Percentiles rank a stretch among this genome's conserved stretches.
These are phyloP conservation scores for Lottia gigantea DNA, from an alignment of 2,888 invertebrate species.

Conservation along the genomic window DNA sequence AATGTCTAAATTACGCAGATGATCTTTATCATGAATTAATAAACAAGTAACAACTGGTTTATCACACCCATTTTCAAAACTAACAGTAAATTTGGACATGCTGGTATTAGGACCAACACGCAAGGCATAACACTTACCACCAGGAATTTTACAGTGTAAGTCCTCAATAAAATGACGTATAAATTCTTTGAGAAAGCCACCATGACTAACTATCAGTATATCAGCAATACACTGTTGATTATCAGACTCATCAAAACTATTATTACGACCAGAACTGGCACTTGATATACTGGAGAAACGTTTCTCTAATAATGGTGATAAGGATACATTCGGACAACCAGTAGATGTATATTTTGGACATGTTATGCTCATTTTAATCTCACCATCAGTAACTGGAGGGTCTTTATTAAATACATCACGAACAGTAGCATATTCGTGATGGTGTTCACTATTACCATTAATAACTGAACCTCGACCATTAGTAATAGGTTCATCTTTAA, in stretches of 20 bases:
- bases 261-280: slow-evolving; percentile 62
- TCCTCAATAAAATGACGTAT: slow-evolving; percentile 62
- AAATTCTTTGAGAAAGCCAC: slow-evolving; percentile 65
- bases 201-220: slow-evolving; percentile 66
- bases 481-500: no score
- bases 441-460: no score
- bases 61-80: slow-evolving; percentile 43
- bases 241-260: slow-evolving; percentile 58
- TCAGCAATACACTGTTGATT: slow-evolving; percentile 50
- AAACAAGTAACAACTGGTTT: slow-evolving; percentile 59
- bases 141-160: slow-evolving; percentile 56
- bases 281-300: slow-evolving; percentile 57
- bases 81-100: slow-evolving; percentile 64
- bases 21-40: slow-evolving; percentile 64
- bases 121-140: slow-evolving; percentile 54
- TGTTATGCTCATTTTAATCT: slow-evolving; percentile 20
- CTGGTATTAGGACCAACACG: slow-evolving; percentile 67
- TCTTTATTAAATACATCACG: no score
- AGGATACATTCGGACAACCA: slow-evolving; percentile 63
- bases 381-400: slow-evolving; percentile 19
- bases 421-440: no score
- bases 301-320: slow-evolving; percentile 58
- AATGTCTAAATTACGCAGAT: slow-evolving; percentile 46
- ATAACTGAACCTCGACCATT: no score
- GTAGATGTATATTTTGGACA: slow-evolving; percentile 20